Conservation (phyloP, 2,113 vertebrate genomes). For the Machaerirhynchus nigripectus region DNA sequence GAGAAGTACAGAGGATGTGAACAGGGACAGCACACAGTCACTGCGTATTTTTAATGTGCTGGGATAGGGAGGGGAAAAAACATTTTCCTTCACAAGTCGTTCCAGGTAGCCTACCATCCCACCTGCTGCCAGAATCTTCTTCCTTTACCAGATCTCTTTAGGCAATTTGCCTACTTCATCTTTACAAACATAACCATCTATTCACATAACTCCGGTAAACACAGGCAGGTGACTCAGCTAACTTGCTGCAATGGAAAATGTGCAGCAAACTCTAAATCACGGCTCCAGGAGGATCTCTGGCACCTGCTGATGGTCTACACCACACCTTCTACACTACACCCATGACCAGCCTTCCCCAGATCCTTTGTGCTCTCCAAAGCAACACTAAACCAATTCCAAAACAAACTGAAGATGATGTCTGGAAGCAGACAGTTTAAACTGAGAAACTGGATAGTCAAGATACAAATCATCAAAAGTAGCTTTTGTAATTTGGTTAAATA, state of each 20-base stretch:
- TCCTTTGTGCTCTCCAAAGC: background rate
- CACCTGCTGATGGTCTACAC: background rate
- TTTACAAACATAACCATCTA: background rate
- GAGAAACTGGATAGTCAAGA: background rate
- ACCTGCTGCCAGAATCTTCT: background rate
- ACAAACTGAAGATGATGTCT: background rate
- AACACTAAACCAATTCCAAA: background rate
- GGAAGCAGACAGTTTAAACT: background rate
- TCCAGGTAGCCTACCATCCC: background rate
- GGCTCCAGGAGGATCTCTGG: background rate
- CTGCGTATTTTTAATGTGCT: background rate
- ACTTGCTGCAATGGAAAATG: background rate
- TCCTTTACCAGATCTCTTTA: background rate
- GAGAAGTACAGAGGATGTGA: background rate
- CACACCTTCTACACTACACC: background rate
- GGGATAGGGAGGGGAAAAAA: background rate
- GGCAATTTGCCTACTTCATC: background rate
- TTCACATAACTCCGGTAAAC: background rate
- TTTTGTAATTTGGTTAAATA: background rate
- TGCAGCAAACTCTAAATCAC: background rate
- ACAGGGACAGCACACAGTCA: background rate
- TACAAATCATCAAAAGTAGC: rapidly evolving
- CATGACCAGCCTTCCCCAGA: background rate
- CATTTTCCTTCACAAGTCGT: background rate
- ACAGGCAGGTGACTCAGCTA: background rate